These are phyloP conservation scores for Dasyurus viverrinus DNA, from an alignment of 2,113 vertebrate species.

Conservation along the genomic window DNA sequence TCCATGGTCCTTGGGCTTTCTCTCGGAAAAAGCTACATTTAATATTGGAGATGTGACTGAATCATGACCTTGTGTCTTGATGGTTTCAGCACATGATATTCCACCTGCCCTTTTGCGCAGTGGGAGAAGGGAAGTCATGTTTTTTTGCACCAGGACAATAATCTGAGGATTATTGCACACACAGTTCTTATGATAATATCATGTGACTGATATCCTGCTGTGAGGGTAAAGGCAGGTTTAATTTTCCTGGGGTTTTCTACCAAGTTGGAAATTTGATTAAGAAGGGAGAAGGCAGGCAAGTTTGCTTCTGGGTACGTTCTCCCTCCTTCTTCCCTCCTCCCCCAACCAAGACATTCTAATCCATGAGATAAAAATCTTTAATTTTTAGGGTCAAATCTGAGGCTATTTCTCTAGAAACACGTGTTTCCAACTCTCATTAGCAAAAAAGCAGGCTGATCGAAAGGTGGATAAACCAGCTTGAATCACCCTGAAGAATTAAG, in stretches of 20 bases:
- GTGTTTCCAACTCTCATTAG: conserved; percentile 12
- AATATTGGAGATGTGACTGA: not conserved
- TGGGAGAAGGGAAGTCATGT: not conserved
- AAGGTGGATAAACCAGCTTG: not conserved
- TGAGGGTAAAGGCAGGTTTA: not conserved
- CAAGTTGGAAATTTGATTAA: not conserved
- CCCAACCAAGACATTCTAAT: not conserved
- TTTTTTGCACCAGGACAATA: not conserved
- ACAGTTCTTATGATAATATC: not conserved
- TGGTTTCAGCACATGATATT: not conserved
- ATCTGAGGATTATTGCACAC: rapidly evolving
- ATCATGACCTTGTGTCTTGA: conserved; percentile 11
- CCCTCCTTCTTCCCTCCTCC: not conserved
- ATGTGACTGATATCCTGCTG: not conserved
- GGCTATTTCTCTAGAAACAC: not conserved
- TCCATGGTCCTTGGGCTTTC: not conserved
- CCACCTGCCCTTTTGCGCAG: not conserved
- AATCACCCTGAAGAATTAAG: conserved; percentile 1
- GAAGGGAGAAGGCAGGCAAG: not conserved
- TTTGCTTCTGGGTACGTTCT: not conserved
- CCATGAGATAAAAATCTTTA: not conserved
- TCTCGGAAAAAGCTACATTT: conserved; percentile 1
- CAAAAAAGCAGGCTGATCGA: conserved; percentile 33
- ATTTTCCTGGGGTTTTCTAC: not conserved
- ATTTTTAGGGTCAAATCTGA: not conserved